Evolutionary conservation across 2,797 vertebrate genomes (phyloP), one percentile per base, ranked within the genome.

Genomic region (Cirrhinus molitorella): DNA sequence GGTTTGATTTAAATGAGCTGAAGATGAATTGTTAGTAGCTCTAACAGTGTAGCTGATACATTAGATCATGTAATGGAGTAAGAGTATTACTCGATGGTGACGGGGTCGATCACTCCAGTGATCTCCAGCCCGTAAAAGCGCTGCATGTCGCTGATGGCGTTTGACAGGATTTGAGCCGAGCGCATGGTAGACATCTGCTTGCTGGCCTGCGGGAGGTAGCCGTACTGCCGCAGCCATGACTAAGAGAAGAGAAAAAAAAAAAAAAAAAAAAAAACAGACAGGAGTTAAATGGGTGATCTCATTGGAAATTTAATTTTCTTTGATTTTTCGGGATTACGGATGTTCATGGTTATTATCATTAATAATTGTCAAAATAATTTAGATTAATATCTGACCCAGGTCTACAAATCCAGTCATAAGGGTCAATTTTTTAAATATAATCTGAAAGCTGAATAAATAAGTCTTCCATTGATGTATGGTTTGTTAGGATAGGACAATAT

Each of bases 141-240:
- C 91, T 99, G 98, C 98, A 99, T 99, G 91, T 98, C 96, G 0
- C 96, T 90, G 0, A 99, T 92, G 79, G 98, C 97, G 0, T 93
- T 94, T 70, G 96, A 95, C 85, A 99, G 94, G 89, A 96, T 97
- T 94, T 97, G 96, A 37, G 96, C 94, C 0, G 98, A 97, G 89
- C 96, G 96, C 96, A 99, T 95, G 89, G 97, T 98, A 93, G 98
- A 99, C 97, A 80, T 86, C 80, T 90, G 61, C 65, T 70, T 82
- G 65, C 88, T 90, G n/a, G 85, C 71, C 70, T 82, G 73, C 21
- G 72, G 80, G 85, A 86, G 72, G 72, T 67, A 88, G 63, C 81
- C 87, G 21, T 63, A 81, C 76, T 75, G 80, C 81, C 87, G 84
- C 71, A 90, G 86, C 85, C 89, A 89, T 61, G 86, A 88, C 89